Evolutionary conservation across 2,888 invertebrate genomes (phyloP), one percentile per base, ranked within the genome.

Genomic region (Amphipoea oculea): DNA sequence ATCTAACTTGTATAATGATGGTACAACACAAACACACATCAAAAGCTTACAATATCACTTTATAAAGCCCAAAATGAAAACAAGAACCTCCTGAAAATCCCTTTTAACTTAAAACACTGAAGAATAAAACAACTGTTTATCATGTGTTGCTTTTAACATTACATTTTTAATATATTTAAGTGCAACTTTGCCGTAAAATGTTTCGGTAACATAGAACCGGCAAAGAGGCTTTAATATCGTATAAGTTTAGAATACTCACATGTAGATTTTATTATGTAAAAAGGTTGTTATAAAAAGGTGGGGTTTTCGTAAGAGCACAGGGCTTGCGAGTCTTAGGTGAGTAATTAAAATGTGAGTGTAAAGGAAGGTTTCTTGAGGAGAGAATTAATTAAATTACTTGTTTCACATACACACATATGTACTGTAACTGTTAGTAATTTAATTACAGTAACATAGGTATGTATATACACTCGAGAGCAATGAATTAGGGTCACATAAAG

Each of bases 101-200:
- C 42, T 79, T 85, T 80, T 65, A 76, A 74, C 76, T 73, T 57
- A 62, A 77, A 89, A 86, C 77, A 74, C 48, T 17, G 29, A 42
- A 51, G 62, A 87, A 78, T 57, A 82, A 86, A 87, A 81, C 72
- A 81, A 78, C 72, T 67, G 68, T 66, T 78, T 82, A 84, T 76
- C 73, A 81, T 76, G 78, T 45, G 63, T 77, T 80, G 83, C 82
- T 87, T 84, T 82, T 65, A 87, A 87, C 90, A 88, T 90, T 89
- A 90, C 86, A 91, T 90, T 93, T 92, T 93, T 93, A 93, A 93
- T 93, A 93, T 88, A 85, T 79, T 90, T 90, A 93, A 93, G 93
- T 92, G 93, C 91, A 90, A 81, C 81, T 83, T 84, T 73, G 68
- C 70, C 67, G 62, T 79, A 74, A 69, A 83, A 75, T 81, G 84